These are phyloP conservation scores for Prenolepis imparis DNA, from an alignment of 2,888 invertebrate genomes.

Conservation along the genomic window DNA sequence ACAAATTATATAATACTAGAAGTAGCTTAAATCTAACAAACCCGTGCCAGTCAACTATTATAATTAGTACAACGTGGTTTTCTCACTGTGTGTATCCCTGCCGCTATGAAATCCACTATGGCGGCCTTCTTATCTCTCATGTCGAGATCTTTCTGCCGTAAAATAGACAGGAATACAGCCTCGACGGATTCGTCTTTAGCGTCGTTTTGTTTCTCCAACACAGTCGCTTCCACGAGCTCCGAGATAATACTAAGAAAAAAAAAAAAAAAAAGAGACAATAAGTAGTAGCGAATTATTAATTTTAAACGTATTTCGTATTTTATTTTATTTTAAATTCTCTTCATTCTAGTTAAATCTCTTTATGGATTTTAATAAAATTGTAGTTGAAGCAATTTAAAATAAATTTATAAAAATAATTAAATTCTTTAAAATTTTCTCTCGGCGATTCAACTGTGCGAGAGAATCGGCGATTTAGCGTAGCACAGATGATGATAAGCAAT, in stretches of 20 bases:
- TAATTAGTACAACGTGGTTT: constrained; percentile 14
- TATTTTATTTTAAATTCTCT: neutral
- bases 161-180: constrained; percentile 92
- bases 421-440: neutral
- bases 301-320: neutral
- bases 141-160: constrained; percentile 91
- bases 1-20: neutral
- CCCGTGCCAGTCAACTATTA: neutral
- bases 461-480: neutral
- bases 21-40: neutral
- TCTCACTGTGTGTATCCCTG: constrained; percentile 94
- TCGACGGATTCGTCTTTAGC: constrained; percentile 88
- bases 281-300: neutral
- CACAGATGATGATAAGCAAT: neutral
- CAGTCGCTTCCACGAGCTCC: constrained; percentile 91
- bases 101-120: constrained; percentile 94
- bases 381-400: neutral
- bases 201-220: constrained; percentile 88
- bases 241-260: constrained; percentile 90
- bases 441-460: neutral
- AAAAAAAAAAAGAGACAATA: neutral
- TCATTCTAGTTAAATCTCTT: neutral
- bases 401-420: neutral
- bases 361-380: neutral
- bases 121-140: constrained; percentile 94